Evolutionary conservation across 1,140 invertebrate species (phyloP).

Genomic region (Anoplophora glabripennis): DNA sequence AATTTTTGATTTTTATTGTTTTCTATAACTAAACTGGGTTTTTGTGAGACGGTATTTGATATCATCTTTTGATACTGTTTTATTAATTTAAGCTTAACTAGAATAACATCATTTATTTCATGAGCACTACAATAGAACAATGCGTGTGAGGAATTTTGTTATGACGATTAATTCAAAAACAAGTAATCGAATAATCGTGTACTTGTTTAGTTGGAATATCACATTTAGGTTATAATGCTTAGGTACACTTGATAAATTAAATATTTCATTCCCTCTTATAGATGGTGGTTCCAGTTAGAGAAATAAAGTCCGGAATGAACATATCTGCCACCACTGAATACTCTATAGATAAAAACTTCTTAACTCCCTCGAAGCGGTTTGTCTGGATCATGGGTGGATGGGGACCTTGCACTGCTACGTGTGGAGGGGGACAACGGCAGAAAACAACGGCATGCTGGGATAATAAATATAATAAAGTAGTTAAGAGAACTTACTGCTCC

Average conservation of each 20-base stretch:
- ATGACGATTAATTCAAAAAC: too few relatives aligned
- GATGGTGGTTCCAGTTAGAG: conserved; percentile 24
- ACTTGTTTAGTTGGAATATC: too few relatives aligned
- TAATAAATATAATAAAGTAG: conserved; percentile 50
- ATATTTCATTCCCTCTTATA: conserved; percentile 11
- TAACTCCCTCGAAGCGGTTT: conserved; percentile 48
- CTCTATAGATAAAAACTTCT: conserved; percentile 43
- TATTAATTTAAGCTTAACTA: too few relatives aligned
- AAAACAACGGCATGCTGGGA: conserved; percentile 54
- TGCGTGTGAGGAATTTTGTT: too few relatives aligned
- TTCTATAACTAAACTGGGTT: too few relatives aligned
- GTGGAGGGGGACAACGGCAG: conserved; percentile 55
- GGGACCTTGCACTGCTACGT: conserved; percentile 56
- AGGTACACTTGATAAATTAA: neutral
- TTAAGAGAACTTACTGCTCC: conserved; percentile 52
- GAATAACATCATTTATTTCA: too few relatives aligned
- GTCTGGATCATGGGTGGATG: conserved; percentile 56
- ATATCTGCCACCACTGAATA: conserved; percentile 44
- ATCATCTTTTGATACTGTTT: too few relatives aligned
- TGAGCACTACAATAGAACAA: too few relatives aligned
- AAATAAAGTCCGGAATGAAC: conserved; percentile 35
- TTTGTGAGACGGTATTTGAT: too few relatives aligned
- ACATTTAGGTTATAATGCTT: too few relatives aligned
- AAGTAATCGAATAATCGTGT: too few relatives aligned
- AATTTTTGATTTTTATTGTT: too few relatives aligned